Evolutionary conservation across 92 coral and sea anemone genomes (phyloP), one percentile per base, ranked within the genome.

Genomic region (Phenganax stokvisi): DNA sequence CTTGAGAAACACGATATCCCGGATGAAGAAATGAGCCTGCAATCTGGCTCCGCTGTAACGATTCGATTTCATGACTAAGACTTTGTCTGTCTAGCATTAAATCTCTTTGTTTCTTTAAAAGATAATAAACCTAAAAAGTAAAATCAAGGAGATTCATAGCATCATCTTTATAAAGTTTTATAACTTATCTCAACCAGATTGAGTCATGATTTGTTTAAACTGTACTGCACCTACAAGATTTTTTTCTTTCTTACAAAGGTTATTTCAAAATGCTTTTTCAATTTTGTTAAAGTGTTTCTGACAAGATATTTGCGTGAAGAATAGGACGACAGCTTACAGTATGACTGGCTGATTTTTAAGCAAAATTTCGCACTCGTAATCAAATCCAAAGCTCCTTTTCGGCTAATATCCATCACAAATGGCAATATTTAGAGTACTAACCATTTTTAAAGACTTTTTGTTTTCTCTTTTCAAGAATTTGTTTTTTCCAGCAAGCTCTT

Each of bases 51-150:
- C 13, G 72, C 47, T 93, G 86, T 80, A 90, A 76, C 82, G 80
- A 91, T 72, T 93, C 98, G 3, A 93, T 83, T 60, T 93, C 94
- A 31, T 85, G 88, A 56, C 94, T 86, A 70, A 93, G 52, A 75
- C 80, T 80, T 73, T 93, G 96, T 37, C 98, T 83, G 81, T 93
- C 98, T 63, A 87, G 87, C 93, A 93, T 85, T 72, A 93, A 70
- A 29, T 84, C 75, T 73, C 88, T 91, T 76, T 92, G 92, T 58
- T 92, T 88, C 61, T 87, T 85, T 27, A 93, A 85, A 63, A 93
- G 86, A 71, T 91, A 90, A 67, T 90, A 91, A 69, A 93, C 87
- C 98, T 93, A 70, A 12, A 30, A 57, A 76, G 47, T 0, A 37
- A 61, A 61, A 17, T 61, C 2, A 61, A 8, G 13, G 67, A 61